Evolutionary conservation across 1,140 invertebrate species (phyloP).

Genomic region (Drosophila varians): DNA sequence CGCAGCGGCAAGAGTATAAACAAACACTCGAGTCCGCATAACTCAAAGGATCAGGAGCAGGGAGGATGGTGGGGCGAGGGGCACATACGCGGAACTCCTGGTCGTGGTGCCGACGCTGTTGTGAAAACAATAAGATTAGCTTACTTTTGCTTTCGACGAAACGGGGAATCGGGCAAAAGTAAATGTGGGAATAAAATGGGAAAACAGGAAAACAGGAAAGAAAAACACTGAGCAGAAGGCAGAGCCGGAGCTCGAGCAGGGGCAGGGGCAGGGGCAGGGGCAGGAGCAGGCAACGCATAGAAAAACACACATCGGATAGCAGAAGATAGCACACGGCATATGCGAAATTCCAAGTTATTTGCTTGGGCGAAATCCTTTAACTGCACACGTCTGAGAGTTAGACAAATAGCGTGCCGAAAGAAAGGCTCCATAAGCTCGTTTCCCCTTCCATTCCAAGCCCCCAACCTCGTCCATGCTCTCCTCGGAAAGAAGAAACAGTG

Average conservation of each 20-base stretch:
- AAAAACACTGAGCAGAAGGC: constrained; percentile 65
- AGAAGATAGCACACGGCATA: constrained; percentile 19
- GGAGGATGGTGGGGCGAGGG: background rate
- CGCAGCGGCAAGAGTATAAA: constrained; percentile 45
- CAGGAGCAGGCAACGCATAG: constrained; percentile 48
- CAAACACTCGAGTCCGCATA: constrained; percentile 65
- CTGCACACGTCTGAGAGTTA: constrained; percentile 73
- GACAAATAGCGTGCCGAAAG: constrained; percentile 65
- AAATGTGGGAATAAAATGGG: constrained; percentile 61
- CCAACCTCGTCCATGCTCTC: background rate
- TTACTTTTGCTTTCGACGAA: constrained; percentile 62
- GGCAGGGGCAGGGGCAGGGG: too few species aligned
- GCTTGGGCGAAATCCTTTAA: constrained; percentile 69
- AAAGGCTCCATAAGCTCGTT: constrained; percentile 54
- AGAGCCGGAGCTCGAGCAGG: too few species aligned
- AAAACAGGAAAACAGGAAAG: constrained; percentile 60
- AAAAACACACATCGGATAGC: constrained; percentile 68
- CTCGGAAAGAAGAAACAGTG: constrained; percentile 21
- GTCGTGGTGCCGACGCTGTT: constrained; percentile 35
- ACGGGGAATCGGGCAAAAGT: constrained; percentile 33
- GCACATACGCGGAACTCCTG: constrained; percentile 37
- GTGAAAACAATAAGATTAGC: constrained; percentile 81
- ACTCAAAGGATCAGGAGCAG: constrained; percentile 72
- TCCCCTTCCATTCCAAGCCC: background rate
- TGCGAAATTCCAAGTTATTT: constrained; percentile 62